Evolutionary conservation across 2,113 vertebrate genomes (phyloP).

Genomic region (Phocoena phocoena): DNA sequence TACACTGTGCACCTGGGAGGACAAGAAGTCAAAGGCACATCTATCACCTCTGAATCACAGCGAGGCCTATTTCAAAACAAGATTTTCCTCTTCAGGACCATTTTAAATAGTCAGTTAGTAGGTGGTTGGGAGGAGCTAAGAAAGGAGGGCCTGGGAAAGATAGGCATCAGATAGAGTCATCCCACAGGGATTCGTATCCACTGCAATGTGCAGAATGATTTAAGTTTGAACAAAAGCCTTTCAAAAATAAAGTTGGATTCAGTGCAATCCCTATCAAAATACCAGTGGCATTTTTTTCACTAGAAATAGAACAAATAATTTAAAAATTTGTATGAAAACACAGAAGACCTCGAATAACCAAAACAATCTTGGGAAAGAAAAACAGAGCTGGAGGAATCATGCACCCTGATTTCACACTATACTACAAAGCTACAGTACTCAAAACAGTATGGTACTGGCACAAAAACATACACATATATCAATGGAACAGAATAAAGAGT

Average conservation of each 20-base stretch:
- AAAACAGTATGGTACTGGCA: neutral
- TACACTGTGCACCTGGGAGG: neutral
- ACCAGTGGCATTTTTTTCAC: neutral
- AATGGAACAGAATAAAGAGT: neutral
- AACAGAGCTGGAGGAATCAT: neutral
- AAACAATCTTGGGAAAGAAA: neutral
- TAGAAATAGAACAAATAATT: neutral
- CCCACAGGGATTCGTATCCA: neutral
- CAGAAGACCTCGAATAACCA: neutral
- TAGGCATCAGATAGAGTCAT: neutral
- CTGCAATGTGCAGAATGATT: neutral
- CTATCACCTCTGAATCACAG: constrained; percentile 20
- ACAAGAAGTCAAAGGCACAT: neutral
- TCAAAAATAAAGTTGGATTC: neutral
- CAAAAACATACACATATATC: neutral
- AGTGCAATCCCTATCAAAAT: neutral
- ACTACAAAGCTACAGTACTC: neutral
- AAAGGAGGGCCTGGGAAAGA: neutral
- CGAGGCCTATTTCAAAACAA: neutral
- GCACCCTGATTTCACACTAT: neutral
- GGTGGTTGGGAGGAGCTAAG: neutral
- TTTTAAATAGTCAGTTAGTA: neutral
- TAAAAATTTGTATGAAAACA: neutral
- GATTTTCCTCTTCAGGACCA: neutral
- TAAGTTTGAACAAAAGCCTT: neutral